Base-by-base conservation (phyloP, 1,140 invertebrate species). In the Nymphalis io region DNA sequence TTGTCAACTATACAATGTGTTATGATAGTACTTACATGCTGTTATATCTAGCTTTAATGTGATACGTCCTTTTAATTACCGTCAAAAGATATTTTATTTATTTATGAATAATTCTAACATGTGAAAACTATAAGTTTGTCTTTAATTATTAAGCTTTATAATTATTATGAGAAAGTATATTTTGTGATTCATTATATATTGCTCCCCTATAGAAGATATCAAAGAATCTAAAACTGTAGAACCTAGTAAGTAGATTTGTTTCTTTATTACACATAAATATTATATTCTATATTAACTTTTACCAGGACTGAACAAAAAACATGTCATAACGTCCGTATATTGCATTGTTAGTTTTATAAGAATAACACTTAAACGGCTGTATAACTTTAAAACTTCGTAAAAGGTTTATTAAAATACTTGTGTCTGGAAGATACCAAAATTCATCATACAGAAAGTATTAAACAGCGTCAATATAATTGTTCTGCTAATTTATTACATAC, bases 51-150 rank as follows among this genome's bases (percentile, higher is more conserved):
- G 46, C 46, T 53, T 62, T 62, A 38, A 62, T 48, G 23, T 62
- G 16, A 39, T 53, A 63, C 18, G 48, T 63, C 16, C 51, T 21
- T 51, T 63, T 63, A 51, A 21, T 63, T 55, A 55, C 21, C 21
- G 23, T 27, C 15, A 55, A 23, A 27, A 55, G 1, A 55, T n/a
- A 27, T 27, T 27, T 27, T 21, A 27, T 12, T 53, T 53, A 10
- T 21, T 11, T 53, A 44, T 15, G 6, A 33, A 33, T 8, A 8
- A 33, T 8, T 33, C 4, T 33, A 6, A 33, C 6, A 33, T 33
- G 6, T 33, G 27, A n/a, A 46, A 46, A 46, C n/a, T 16, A 46
- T 46, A 8, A 33, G 27, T 33, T 33, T 33, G n/a, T n/a, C n/a
- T 33, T 33, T 33, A 33, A 1, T 33, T n/a, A n/a, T 5, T 33